Base-by-base conservation (phyloP, 2,888 invertebrate species). In the Netelia fuscicornis region DNA sequence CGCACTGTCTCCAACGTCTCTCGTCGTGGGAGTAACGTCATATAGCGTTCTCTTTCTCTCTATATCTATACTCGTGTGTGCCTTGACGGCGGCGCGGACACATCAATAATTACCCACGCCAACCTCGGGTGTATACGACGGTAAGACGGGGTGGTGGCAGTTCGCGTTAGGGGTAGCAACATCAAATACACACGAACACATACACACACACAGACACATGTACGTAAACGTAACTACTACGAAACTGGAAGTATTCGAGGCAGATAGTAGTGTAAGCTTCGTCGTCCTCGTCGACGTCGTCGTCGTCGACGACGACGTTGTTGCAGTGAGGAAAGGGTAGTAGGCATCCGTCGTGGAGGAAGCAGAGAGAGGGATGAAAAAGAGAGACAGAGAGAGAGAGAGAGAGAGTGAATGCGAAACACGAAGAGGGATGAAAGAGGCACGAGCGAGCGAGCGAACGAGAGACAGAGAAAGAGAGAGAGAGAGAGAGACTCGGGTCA, bases 101-200 rank as follows among this genome's bases (percentile, higher is more conserved):
- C 92, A 93, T 92, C 93, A 93, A 92, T 93, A 93, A 93, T 93
- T 93, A 93, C 91, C 93, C 91, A 90, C 89, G 90, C 89, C 90
- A 90, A 91, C 89, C 89, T 5, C 30, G 90, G 87, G 88, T 84
- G 68, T 72, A 68, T 58, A 72, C 91, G 90, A 89, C 88, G 89
- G 90, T 90, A 89, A 90, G 90, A 89, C 89, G 89, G 87, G 83
- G 84, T 89, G 90, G 90, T 89, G 87, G 86, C 86, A 74, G 83
- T 85, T 87, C 78, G 89, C 86, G 86, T 86, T 87, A 85, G 74
- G 75, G 84, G 84, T 86, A 84, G 88, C 86, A 87, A 85, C 83
- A 79, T 83, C 74, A 25, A 75, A 60, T 23, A 68, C 42, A 70
- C 54, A n/a, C 23, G 20, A 37, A 44, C 23, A 62, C n/a, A 62